These are phyloP conservation scores for Metacarcinus magister DNA, from an alignment of 2,888 invertebrate genomes.

Conservation along the genomic window DNA sequence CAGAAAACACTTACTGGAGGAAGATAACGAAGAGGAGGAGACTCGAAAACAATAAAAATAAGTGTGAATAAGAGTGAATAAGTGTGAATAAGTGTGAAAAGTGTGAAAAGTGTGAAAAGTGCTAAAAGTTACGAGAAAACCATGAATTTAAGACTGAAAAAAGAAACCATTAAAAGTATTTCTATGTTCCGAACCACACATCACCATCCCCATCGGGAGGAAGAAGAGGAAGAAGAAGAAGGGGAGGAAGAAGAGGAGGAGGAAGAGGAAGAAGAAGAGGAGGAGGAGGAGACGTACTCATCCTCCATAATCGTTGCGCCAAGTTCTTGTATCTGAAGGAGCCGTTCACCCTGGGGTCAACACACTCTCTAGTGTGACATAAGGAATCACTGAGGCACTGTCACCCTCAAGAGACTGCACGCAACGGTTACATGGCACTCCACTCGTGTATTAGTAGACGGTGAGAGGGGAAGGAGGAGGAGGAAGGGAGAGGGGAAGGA, in stretches of 20 bases:
- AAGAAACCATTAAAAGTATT: neutral
- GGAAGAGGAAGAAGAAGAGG: neutral
- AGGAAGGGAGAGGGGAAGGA: too few species aligned
- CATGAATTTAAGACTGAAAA: neutral
- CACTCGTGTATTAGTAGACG: neutral
- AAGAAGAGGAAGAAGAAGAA: neutral
- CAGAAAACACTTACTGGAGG: too few species aligned
- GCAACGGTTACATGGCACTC: neutral
- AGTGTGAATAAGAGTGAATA: too few species aligned
- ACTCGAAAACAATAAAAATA: too few species aligned
- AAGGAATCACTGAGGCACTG: slow-evolving; percentile 17
- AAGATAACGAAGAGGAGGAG: too few species aligned
- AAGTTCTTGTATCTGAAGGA: neutral
- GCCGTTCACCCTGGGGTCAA: neutral
- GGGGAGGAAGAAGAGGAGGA: neutral
- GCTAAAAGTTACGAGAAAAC: too few species aligned
- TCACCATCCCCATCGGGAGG: neutral
- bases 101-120: too few species aligned
- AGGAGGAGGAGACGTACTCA: neutral
- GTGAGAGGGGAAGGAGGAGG: neutral
- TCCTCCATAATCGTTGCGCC: neutral
- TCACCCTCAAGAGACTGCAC: neutral
- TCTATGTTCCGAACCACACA: neutral
- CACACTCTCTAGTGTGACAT: neutral
- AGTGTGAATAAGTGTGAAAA: too few species aligned